These are phyloP conservation scores for Sebastes hubbsi DNA, from an alignment of 2,797 vertebrate species.

Conservation along the genomic window DNA sequence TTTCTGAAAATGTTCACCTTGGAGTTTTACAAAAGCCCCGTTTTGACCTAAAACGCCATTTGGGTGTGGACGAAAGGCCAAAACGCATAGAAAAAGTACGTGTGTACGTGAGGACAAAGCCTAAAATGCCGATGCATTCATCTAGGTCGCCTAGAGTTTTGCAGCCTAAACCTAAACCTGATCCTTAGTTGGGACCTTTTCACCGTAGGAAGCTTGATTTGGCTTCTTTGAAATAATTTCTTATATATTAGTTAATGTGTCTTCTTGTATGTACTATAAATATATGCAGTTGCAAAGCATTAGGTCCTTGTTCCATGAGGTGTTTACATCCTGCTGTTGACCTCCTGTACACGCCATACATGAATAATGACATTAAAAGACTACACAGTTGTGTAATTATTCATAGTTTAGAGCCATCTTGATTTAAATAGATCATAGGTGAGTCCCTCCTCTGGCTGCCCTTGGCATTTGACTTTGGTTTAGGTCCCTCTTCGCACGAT, in stretches of 20 bases:
- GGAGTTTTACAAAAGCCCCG: neutral
- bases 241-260: neutral
- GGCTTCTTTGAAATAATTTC: neutral
- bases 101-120: no score
- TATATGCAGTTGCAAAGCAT: neutral
- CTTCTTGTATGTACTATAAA: neutral
- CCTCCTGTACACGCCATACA: slow-evolving; percentile 2
- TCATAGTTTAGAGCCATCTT: slow-evolving; percentile 34
- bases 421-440: slow-evolving; percentile 70
- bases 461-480: slow-evolving; percentile 75
- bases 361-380: slow-evolving; percentile 26
- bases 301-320: neutral
- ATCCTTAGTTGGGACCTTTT: neutral
- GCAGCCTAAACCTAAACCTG: neutral
- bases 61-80: no score
- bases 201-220: rapidly evolving
- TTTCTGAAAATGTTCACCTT: no score
- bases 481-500: slow-evolving; percentile 55
- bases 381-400: slow-evolving; percentile 38
- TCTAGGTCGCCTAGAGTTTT: neutral
- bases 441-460: slow-evolving; percentile 56
- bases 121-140: neutral
- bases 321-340: slow-evolving; percentile 27
- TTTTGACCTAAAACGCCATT: no score
- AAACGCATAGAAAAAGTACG: no score